Conservation (phyloP, 1,140 invertebrate genomes). For the Conus ventricosus region DNA sequence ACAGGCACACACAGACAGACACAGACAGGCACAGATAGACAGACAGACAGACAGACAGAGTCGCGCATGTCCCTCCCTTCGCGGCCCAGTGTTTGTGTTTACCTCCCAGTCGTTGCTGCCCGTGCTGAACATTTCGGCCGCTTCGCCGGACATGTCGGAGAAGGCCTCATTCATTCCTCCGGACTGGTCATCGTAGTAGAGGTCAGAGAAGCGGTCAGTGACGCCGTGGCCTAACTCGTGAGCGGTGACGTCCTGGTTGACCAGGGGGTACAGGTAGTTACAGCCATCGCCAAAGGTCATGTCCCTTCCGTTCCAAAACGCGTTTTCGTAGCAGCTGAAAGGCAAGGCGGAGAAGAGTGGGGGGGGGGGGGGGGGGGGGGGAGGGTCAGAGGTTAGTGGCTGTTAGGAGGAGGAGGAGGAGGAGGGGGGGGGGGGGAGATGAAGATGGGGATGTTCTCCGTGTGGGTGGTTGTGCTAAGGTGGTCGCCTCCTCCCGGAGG, state of each 20-base stretch:
- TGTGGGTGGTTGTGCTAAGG: no score
- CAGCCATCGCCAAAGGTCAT: conserved; percentile 55
- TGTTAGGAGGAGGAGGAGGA: no score
- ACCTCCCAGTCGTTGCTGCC: conserved; percentile 42
- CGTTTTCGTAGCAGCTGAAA: conserved; percentile 35
- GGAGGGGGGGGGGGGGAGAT: no score
- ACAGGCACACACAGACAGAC: no score
- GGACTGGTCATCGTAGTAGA: conserved; percentile 51
- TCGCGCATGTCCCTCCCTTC: no score
- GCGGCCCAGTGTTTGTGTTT: no score
- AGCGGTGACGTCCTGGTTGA: conserved; percentile 45
- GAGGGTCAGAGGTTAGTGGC: no score
- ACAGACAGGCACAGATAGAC: no score
- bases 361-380: background rate
- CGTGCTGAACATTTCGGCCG: conserved; percentile 43
- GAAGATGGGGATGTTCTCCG: no score
- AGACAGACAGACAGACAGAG: no score
- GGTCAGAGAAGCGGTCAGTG: conserved; percentile 47
- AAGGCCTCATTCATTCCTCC: conserved; percentile 60
- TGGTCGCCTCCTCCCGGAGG: no score
- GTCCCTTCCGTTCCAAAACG: conserved; percentile 35
- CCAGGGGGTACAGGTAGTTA: conserved; percentile 43
- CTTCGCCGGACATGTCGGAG: conserved; percentile 59
- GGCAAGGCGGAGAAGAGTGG: background rate
- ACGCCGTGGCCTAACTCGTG: conserved; percentile 59